Conservation (phyloP, 2,888 invertebrate species). For the Cryptus armator region DNA sequence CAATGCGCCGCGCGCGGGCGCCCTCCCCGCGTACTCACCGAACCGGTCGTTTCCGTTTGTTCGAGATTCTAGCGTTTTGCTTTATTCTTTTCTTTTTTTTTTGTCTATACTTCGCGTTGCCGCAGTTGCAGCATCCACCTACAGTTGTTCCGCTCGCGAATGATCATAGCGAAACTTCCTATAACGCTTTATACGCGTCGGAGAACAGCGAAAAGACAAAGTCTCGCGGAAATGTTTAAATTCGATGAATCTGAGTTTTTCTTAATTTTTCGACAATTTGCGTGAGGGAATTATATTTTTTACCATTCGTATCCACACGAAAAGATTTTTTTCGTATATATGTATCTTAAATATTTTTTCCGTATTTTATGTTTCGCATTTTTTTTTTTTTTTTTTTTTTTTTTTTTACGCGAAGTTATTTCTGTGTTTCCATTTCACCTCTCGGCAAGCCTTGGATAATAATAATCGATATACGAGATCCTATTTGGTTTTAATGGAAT, state of each 20-base stretch:
- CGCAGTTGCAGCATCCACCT: slow-evolving; percentile 30
- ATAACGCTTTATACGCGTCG: neutral
- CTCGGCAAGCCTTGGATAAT: neutral
- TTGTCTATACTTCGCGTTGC: slow-evolving; percentile 9
- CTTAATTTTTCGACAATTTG: neutral
- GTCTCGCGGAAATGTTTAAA: neutral
- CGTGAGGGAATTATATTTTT: neutral
- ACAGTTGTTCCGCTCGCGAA: neutral
- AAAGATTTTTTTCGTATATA: neutral
- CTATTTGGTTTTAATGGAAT: slow-evolving; percentile 5
- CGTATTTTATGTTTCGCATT: neutral
- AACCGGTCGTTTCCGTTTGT: slow-evolving; percentile 56
- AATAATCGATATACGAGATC: neutral
- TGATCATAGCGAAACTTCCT: neutral
- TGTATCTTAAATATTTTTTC: neutral
- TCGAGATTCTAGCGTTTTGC: slow-evolving; percentile 45
- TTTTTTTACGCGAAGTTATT: neutral
- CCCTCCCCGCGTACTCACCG: slow-evolving; percentile 46
- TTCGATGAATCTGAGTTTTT: neutral
- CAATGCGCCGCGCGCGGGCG: slow-evolving; percentile 36
- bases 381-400: neutral
- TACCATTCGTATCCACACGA: neutral
- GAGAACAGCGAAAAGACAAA: neutral
- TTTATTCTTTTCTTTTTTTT: neutral
- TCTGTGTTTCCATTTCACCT: neutral